Conservation (phyloP, 2,888 invertebrate species). For the Melipona beecheii region DNA sequence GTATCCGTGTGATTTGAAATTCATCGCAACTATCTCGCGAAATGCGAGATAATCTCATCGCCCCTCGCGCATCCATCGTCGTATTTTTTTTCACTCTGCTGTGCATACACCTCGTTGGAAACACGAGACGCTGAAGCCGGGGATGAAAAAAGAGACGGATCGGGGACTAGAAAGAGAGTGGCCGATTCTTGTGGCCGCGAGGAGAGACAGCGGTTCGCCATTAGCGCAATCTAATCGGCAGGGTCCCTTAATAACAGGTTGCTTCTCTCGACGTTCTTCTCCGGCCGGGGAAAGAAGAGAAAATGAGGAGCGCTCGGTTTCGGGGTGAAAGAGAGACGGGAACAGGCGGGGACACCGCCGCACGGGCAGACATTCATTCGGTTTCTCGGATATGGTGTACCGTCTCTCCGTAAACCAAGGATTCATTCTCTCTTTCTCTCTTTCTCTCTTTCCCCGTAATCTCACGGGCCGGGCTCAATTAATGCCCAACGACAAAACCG, state of each 20-base stretch:
- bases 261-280: constrained; percentile 69
- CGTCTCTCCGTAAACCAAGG: constrained; percentile 47
- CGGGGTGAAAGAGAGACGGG: constrained; percentile 30
- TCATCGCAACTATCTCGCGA: too few relatives aligned
- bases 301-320: constrained; percentile 38
- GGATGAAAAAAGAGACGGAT: neutral
- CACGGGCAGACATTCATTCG: constrained; percentile 72
- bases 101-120: constrained; percentile 9
- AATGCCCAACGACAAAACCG: constrained; percentile 79
- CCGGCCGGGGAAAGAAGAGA: constrained; percentile 48
- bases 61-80: neutral
- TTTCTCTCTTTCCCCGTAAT: constrained; percentile 70
- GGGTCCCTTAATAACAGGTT: constrained; percentile 82
- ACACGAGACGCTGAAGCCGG: neutral
- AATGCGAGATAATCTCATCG: neutral
- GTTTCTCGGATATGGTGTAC: constrained; percentile 68
- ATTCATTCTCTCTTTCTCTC: neutral
- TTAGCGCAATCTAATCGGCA: constrained; percentile 82
- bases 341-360: constrained; percentile 39
- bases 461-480: constrained; percentile 75
- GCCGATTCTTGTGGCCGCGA: constrained; percentile 65
- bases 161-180: constrained; percentile 9
- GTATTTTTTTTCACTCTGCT: neutral
- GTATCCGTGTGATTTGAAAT: too few relatives aligned
- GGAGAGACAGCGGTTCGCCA: constrained; percentile 81